Base-by-base conservation (phyloP, 2,113 vertebrate genomes). In the Aphyosemion australe region DNA sequence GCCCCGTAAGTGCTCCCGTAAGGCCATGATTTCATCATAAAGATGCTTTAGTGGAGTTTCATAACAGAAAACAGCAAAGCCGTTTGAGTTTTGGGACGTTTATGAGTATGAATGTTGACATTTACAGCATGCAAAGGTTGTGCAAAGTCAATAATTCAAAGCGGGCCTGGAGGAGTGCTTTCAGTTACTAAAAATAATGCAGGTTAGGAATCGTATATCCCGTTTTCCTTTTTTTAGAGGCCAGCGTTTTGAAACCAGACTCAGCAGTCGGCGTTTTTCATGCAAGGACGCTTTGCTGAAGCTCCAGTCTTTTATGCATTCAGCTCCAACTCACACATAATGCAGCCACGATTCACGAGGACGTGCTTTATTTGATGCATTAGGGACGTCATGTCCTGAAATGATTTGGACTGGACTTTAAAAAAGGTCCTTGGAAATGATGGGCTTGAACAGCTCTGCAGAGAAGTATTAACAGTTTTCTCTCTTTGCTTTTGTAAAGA, bases 61-160 rank as follows among this genome's bases (percentile, higher is more conserved):
- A 62, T 37, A 39, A 31, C 19, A 39, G 48, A 72, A 16, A 41
- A 21, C 9, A 21, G 34, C 39, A 50, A 48, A 48, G 7, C 15
- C 15, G 19, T 20, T 14, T 19, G 20, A 50, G 4, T 39, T 3
- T 39, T 14, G 54, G 20, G 13, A 45, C 41, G 21, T 14, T 54
- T 49, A 12, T 19, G 9, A 31, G 26, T 32, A 20, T 54, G 16
- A 31, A 62, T 43, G 61, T 53, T 65, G 62, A 74, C 41, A 56
- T 79, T 69, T 59, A 32, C 42, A 53, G 39, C 55, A 1, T 12
- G 41, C 58, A 32, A 58, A 79, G 51, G 12, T 41, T 57, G 45
- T 11, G 37, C 41, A 20, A 12, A 46, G 16, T 63, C 51, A 69
- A 2, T 54, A 64, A 19, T 39, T 20, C n/a, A 45, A 1, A 0